phyloP scores from a whole-genome alignment of 2,888 invertebrate species.

The Chaetogeoica ovagalla region DNA sequence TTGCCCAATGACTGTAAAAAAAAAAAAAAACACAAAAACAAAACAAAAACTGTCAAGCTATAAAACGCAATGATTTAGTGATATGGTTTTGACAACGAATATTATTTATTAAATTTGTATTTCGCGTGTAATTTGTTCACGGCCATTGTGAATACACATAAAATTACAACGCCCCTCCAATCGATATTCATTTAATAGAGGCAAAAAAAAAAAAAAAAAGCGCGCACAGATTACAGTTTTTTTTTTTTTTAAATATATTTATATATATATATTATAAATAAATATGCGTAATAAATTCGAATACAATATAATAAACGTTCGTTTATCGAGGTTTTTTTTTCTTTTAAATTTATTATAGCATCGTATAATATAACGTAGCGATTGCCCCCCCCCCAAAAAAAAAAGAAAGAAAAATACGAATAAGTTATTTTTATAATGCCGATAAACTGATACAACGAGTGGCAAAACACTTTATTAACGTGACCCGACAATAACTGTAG shows the following conservation, averaged over 20 bases:
- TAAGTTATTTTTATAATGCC: too few relatives aligned
- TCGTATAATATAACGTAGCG: too few relatives aligned
- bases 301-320: not conserved
- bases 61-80: constrained; percentile 18
- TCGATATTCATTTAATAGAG: constrained; percentile 3
- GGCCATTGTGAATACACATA: not conserved
- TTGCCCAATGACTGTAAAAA: not conserved
- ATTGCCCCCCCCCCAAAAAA: too few relatives aligned
- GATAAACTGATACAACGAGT: too few relatives aligned
- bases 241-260: not conserved
- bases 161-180: not conserved
- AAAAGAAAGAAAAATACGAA: too few relatives aligned
- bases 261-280: too few relatives aligned
- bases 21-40: not conserved
- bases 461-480: too few relatives aligned
- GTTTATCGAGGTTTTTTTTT: not conserved
- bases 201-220: too few relatives aligned
- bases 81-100: not conserved
- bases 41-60: not conserved
- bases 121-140: not conserved
- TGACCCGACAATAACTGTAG: too few relatives aligned
- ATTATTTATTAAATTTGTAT: constrained; percentile 19
- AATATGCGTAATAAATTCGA: not conserved
- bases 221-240: not conserved
- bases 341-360: not conserved